Base-by-base conservation (phyloP, 2,797 vertebrate genomes). In the Halcyon leucocephala region DNA sequence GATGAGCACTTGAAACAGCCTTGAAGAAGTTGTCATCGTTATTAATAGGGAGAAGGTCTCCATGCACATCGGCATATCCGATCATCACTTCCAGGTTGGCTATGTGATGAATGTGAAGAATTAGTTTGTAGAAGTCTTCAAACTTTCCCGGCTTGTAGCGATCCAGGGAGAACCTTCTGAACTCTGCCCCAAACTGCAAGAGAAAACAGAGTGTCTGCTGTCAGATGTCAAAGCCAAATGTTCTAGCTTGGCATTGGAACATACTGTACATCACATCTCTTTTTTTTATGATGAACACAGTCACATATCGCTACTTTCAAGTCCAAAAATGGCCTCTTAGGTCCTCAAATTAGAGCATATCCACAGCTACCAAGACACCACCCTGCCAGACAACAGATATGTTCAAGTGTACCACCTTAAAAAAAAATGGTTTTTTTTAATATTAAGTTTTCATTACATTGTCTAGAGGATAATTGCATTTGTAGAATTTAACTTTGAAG, bases 11-110 rank as follows among this genome's bases (percentile, higher is more conserved):
- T 3, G 99, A 99, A 95, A 99, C 99, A 0, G 99, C 99, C 95
- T 99, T 99, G 98, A 98, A 99, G 97, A 99, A 99, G 98, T 99
- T 99, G 98, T 99, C 99, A 3, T 99, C 99, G 0, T 99, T 99
- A 97, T 99, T 99, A 97, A 99, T 99, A 21, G 99, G 99, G 94
- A 99, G 99, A 91, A 99, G 98, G 95, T 99, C 99, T 3, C 99
- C 99, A 2, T 99, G 99, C 55, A 99, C 94, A 44, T 99, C 99
- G 1, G 99, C 99, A 15, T 99, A 99, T 84, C 99, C 99, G 0
- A 99, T 99, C 98, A 99, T 99, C 97, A 99, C 99, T 80, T 99
- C 99, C 76, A 99, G 98, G 93, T 98, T 99, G 91, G 99, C 98
- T 83, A 99, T 99, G 95, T 98, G 99, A 96, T 99, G 99, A n/a